Percentiles rank a stretch among this genome's conserved stretches.
Conservation (phyloP, 30 jellyfish, hydroid and myxozoan species). For the Nemopilema nomurai region DNA sequence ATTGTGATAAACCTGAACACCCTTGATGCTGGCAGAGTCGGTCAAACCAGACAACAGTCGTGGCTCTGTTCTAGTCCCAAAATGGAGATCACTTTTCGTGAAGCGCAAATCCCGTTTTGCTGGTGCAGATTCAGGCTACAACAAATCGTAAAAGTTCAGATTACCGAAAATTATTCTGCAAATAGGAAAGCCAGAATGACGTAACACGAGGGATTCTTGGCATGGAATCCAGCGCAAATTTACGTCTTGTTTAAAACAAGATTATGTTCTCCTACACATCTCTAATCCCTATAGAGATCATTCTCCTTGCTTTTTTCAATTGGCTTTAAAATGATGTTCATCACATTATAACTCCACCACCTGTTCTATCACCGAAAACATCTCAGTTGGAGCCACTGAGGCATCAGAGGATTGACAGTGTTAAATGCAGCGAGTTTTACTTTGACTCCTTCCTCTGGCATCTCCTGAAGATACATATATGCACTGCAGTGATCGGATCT, state of each 20-base stretch:
- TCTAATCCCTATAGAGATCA: background rate
- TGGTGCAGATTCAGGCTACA: background rate
- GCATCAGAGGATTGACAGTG: no score
- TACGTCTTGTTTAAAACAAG: no score
- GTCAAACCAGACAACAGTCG: constrained; percentile 10
- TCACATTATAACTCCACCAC: no score
- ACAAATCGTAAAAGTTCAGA: background rate
- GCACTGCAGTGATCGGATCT: background rate
- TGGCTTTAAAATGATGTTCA: no score
- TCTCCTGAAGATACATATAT: background rate
- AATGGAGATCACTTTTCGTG: constrained; percentile 21
- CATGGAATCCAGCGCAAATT: background rate
- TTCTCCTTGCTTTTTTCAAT: background rate
- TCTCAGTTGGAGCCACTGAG: no score
- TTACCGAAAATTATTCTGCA: no score
- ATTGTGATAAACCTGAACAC: constrained; percentile 23
- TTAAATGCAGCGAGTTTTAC: no score
- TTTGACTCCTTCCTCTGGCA: no score
- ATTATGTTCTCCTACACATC: no score
- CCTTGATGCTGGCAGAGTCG: constrained; percentile 33
- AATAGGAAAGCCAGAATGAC: no score
- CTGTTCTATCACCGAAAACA: no score
- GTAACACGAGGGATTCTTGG: background rate
- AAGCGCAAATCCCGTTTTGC: background rate
- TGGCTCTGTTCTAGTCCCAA: constrained; percentile 27